Base-by-base conservation (phyloP, 2,113 vertebrate species). In the Brachypodius melanocephalos region DNA sequence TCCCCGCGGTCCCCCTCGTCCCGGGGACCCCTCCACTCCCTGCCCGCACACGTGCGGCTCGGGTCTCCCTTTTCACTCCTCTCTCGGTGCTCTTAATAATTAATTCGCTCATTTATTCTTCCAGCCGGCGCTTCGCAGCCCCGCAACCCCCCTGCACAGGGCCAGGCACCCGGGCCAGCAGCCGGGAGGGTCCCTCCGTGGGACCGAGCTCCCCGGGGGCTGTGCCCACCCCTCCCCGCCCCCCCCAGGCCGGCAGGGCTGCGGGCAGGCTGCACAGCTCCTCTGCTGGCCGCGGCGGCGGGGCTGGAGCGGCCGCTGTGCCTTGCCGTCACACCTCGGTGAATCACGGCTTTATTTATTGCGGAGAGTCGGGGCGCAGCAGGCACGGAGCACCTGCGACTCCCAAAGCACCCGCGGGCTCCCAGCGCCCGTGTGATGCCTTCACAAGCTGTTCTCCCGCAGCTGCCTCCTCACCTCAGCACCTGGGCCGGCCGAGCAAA, bases 401-500 rank as follows among this genome's bases (percentile, higher is more conserved):
- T 72, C 62, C 62, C 32, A 0, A 42, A 85, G 58, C 66, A 66
- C 52, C 78, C 67, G 43, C 7, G 17, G 32, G 86, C 32, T 67
- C 36, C 40, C 16, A 11, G 80, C 49, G 46, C 57, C 42, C 52
- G 24, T 8, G 42, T 0, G 1, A 4, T 22, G 19, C 63, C 38
- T 75, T 43, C 5, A 2, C 38, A 17, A n/a, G 63, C 74, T 17
- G 7, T 0, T 22, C 48, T 17, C 8, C 83, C 63, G 21, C 75
- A 2, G 32, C 62, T 5, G 46, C 28, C 17, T 38, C 36, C 86
- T 69, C 77, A 52, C 31, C 5, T 0, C 6, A 28, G 32, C 42
- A 34, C 42, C 55, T 10, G 6, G 5, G 65, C 16, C 7, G 65
- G 22, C 29, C 1, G 0, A 28, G 25, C 6, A 0, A 21, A n/a